A percentile compares a stretch with the other conserved stretches of the same genome.
These are phyloP conservation scores for Lates japonicus DNA, from an alignment of 2,797 vertebrate species.

Conservation along the genomic window DNA sequence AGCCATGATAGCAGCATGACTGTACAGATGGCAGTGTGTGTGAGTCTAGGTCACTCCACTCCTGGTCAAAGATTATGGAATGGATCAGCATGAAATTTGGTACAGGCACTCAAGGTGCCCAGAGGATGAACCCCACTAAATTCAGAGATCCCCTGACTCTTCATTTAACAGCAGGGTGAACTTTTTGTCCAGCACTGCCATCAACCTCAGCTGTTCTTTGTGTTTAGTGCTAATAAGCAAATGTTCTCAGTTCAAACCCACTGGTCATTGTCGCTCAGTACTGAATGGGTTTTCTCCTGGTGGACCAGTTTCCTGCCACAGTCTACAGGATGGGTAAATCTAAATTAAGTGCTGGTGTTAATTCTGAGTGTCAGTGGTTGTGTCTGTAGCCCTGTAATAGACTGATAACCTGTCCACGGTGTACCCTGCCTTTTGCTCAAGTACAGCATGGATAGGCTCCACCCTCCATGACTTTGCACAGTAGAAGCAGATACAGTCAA, in stretches of 20 bases:
- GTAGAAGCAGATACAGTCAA: neutral
- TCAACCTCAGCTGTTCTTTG: too few relatives aligned
- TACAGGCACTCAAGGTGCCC: neutral
- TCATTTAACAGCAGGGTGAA: too few relatives aligned
- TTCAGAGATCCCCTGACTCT: neutral
- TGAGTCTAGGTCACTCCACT: neutral
- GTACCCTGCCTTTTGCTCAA: neutral
- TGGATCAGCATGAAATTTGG: neutral
- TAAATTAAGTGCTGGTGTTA: neutral
- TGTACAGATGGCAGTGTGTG: neutral
- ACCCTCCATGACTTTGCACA: neutral
- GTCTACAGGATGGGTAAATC: neutral
- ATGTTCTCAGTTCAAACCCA: neutral
- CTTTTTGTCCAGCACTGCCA: neutral
- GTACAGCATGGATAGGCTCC: slow-evolving; percentile 1
- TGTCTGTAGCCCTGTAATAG: neutral
- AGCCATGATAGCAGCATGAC: neutral
- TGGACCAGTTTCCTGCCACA: too few relatives aligned
- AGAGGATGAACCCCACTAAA: neutral
- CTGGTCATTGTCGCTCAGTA: neutral
- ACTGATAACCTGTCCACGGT: neutral
- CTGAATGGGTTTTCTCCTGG: neutral
- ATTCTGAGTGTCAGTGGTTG: neutral
- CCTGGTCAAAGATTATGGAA: neutral
- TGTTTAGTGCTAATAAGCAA: too few relatives aligned